These are phyloP conservation scores for Sminthurides bifidus DNA, from an alignment of 1,140 invertebrate species.

Conservation along the genomic window DNA sequence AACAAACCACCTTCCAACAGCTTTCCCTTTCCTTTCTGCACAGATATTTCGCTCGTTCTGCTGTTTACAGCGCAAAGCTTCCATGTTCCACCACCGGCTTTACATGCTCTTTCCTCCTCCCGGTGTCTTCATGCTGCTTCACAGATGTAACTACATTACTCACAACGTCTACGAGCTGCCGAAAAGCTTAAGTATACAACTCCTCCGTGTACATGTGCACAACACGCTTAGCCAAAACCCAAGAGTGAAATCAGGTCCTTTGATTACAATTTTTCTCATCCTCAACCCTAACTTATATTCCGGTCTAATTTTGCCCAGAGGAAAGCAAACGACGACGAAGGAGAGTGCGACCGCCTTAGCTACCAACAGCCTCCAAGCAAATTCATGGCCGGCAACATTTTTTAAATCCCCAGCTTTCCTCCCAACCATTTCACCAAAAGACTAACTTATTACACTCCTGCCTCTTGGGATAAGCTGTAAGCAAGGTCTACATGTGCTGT, in stretches of 20 bases:
- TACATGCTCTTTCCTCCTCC: too few species aligned
- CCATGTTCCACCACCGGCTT: too few species aligned
- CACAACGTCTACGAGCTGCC: too few species aligned
- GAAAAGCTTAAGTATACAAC: too few species aligned
- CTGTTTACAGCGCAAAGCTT: too few species aligned
- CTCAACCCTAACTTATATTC: not conserved
- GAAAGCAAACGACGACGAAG: not conserved
- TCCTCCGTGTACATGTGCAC: too few species aligned
- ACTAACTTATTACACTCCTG: not conserved
- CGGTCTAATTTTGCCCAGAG: constrained; percentile 3
- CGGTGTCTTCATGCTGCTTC: too few species aligned
- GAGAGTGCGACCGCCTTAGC: not conserved
- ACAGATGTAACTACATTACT: too few species aligned
- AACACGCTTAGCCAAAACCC: too few species aligned
- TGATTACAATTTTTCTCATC: constrained; percentile 10
- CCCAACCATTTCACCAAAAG: not conserved
- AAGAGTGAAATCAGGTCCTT: not conserved
- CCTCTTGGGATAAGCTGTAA: not conserved
- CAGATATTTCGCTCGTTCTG: too few species aligned
- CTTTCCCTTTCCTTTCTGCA: not conserved
- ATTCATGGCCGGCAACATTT: not conserved
- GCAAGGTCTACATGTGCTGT: too few species aligned
- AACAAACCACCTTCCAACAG: not conserved
- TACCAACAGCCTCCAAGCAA: too few species aligned
- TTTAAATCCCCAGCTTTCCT: not conserved